Evolutionary conservation across 2,888 invertebrate genomes (phyloP), one percentile per base, ranked within the genome.

Genomic region (Xestia xanthographa): DNA sequence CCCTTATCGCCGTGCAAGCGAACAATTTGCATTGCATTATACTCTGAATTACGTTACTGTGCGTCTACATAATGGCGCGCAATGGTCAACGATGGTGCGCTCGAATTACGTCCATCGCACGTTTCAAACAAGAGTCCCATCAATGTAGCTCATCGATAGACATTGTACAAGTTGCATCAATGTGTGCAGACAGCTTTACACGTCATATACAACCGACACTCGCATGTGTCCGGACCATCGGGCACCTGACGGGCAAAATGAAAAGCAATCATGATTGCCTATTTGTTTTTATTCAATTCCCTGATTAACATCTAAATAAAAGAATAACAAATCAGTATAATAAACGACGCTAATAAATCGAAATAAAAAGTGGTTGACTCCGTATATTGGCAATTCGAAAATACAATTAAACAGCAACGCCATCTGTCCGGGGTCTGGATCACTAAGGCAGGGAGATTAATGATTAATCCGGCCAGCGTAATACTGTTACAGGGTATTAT

Each of bases 401-500:
- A 87, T 83, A 82, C 86, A 89, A 89, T 87, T 87, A 81, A 82
- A 86, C 69, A 87, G 77, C 73, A 83, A 74, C 83, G 82, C 79
- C 78, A 82, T 89, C 84, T 86, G 86, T 86, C 74, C 77, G 53
- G 80, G 80, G 77, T 78, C 75, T 78, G 67, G 68, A 86, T 86
- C 75, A 84, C 78, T 84, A 82, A 87, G 73, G 80, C 85, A 50
- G 65, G 8, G 82, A 88, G 85, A 90, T 89, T 82, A 86, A 90
- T 87, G 74, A 85, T 86, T 86, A 89, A 90, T 87, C 79, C 84
- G 73, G 77, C 66, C 72, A 70, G 69, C 65, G 85, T 89, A 81
- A 85, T 85, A 83, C 80, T 80, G 82, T 87, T 87, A 86, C 89
- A 88, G 68, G 79, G 84, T 88, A 91, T 90, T 89, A 90, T 92